Evolutionary conservation across 2,888 invertebrate species (phyloP).

Genomic region (Lycophotia porphyrea): DNA sequence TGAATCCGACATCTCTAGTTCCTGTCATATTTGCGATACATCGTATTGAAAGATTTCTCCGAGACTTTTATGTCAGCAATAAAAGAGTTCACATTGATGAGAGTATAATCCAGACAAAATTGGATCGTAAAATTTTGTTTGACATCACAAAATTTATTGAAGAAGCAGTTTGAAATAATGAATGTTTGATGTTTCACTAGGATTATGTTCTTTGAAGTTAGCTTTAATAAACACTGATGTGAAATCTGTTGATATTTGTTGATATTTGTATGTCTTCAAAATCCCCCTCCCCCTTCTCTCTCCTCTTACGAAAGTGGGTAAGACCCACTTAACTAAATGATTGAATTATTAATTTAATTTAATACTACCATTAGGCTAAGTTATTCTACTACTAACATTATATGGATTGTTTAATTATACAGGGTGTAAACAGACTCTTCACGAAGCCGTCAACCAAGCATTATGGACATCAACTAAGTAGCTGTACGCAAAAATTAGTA

Average conservation of each 20-base stretch:
- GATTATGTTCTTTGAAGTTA: slow-evolving; percentile 39
- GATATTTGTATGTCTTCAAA: background rate
- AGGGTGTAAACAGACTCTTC: too few species aligned
- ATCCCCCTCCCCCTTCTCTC: too few species aligned
- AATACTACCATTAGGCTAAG: too few species aligned
- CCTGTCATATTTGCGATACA: slow-evolving; percentile 49
- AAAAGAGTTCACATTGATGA: slow-evolving; percentile 65
- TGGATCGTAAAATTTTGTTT: slow-evolving; percentile 66
- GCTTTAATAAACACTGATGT: slow-evolving; percentile 26
- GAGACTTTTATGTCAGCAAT: slow-evolving; percentile 60
- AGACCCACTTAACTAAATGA: too few species aligned
- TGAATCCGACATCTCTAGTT: slow-evolving; percentile 11
- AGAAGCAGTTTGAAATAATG: slow-evolving; percentile 57
- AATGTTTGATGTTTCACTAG: slow-evolving; percentile 55
- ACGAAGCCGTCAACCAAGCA: too few species aligned
- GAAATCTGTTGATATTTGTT: slow-evolving; percentile 3
- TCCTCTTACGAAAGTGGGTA: too few species aligned
- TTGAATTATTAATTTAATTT: too few species aligned
- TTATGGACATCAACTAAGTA: too few species aligned
- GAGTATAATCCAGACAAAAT: slow-evolving; percentile 64
- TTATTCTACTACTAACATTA: too few species aligned
- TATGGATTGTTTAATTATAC: too few species aligned
- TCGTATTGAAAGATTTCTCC: slow-evolving; percentile 59
- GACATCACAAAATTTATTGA: slow-evolving; percentile 62
- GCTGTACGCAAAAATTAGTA: too few species aligned